Evolutionary conservation across 2,797 vertebrate species (phyloP).

Genomic region (Nyctalus aviator): DNA sequence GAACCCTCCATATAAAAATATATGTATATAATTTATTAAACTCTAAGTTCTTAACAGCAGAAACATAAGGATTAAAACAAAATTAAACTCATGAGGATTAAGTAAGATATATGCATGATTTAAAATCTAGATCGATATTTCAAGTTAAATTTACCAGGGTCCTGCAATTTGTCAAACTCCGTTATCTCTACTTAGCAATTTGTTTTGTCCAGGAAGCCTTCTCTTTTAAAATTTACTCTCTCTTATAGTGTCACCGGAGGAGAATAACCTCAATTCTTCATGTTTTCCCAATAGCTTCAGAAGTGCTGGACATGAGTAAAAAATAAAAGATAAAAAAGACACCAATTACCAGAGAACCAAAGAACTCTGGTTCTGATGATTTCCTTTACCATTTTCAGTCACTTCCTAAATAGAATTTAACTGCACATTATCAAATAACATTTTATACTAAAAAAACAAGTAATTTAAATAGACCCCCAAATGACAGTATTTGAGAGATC

Average conservation of each 20-base stretch:
- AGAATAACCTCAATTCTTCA: conserved; percentile 49
- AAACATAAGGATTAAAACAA: background rate
- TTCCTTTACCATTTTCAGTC: conserved; percentile 3
- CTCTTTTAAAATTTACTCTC: conserved; percentile 55
- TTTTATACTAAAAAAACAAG: conserved; percentile 56
- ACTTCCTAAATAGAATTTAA: conserved; percentile 56
- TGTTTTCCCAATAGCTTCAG: conserved; percentile 24
- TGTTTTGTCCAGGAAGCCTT: conserved; percentile 51
- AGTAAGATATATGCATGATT: conserved; percentile 33
- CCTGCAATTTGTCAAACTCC: background rate
- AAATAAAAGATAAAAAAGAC: background rate
- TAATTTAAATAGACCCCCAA: conserved; percentile 44
- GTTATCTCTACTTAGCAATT: conserved; percentile 50
- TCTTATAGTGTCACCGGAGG: conserved; percentile 45
- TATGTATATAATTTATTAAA: conserved; percentile 40
- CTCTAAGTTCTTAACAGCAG: conserved; percentile 56
- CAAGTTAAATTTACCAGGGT: conserved; percentile 45
- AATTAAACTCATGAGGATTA: background rate
- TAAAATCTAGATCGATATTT: conserved; percentile 56
- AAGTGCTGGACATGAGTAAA: background rate
- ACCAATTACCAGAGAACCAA: conserved; percentile 2
- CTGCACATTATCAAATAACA: conserved; percentile 39
- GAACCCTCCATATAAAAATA: conserved; percentile 64
- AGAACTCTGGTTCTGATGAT: background rate
- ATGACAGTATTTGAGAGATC: background rate